Evolutionary conservation across 2,797 vertebrate species (phyloP).

Genomic region (Molossus molossus): DNA sequence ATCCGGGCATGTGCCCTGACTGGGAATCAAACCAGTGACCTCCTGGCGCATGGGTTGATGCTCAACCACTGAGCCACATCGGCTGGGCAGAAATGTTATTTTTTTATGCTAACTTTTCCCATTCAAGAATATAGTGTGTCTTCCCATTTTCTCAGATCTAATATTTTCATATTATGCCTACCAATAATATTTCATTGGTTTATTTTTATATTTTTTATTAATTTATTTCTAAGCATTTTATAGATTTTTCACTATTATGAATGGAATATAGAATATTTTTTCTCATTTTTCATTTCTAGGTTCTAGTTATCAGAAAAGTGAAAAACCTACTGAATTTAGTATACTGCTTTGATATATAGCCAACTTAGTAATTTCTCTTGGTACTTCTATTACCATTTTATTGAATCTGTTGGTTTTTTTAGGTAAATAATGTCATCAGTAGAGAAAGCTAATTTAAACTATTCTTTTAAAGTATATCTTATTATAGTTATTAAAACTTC

Average conservation of each 20-base stretch:
- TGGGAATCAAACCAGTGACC: too few species aligned
- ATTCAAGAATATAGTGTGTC: not conserved
- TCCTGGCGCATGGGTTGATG: too few species aligned
- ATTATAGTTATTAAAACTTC: not conserved
- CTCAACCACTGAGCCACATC: too few species aligned
- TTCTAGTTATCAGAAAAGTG: slow-evolving; percentile 35
- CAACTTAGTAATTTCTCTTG: not conserved
- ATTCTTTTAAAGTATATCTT: not conserved
- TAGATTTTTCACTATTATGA: slow-evolving; percentile 17
- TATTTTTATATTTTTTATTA: slow-evolving; percentile 41
- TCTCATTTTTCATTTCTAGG: not conserved
- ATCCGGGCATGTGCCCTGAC: too few species aligned
- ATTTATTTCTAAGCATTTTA: not conserved
- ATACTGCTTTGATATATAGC: not conserved
- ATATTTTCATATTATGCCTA: not conserved
- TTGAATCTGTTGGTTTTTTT: not conserved
- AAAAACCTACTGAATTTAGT: not conserved
- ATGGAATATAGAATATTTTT: not conserved
- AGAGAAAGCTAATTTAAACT: not conserved
- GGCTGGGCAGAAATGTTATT: not conserved
- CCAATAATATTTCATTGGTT: not conserved
- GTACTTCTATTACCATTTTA: slow-evolving; percentile 1
- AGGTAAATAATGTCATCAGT: not conserved
- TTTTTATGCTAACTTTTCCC: not conserved
- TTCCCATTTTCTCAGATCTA: not conserved